Evolutionary conservation across 2,888 invertebrate species (phyloP), one percentile per base, ranked within the genome.

Genomic region (Aphidoletes aphidimyza): DNA sequence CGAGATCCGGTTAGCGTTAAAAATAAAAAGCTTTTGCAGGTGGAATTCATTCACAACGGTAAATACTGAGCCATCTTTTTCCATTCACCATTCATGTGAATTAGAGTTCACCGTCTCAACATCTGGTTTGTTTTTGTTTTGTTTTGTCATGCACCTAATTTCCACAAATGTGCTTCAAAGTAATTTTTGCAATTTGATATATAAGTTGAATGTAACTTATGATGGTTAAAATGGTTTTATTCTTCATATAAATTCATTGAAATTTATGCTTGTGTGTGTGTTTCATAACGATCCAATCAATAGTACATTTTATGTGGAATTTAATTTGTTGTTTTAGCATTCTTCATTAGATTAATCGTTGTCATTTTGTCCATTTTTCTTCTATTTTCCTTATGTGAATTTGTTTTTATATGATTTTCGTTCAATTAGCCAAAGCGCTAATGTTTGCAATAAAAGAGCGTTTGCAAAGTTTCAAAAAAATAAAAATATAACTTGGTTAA

Each of bases 361-460:
- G 69, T 69, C 69, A 69, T 69, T 42, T 69, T 34, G 26, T 69
- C 30, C 69, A 69, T 69, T 69, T 14, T 69, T 54, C 22, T 47
- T 47, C 22, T 39, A 8, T 39, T 39, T 39, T 39, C 39, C 11
- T 39, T 39, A 8, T 11, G 11, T n/a, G n/a, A n/a, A n/a, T n/a
- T n/a, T 39, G 39, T 39, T 39, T 39, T 47, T 47, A 30, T 11
- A 8, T 69, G 34, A 9, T 42, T 42, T 69, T 69, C 69, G 69
- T 69, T 69, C 22, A 69, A 34, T 14, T 30, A 30, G 34, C 34
- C n/a, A 54, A 54, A 30, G 30, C 69, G 14, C 54, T 54, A 26
- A 54, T 54, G 54, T 47, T 47, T 47, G 47, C 17, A 69, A 69
- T 69, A 69, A 14, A 69, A 69, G 30, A 14, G 69, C 69, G 69